A percentile compares a stretch with the other conserved stretches of the same genome.
Conservation (phyloP, 92 coral and sea anemone species). For the Porites rus region DNA sequence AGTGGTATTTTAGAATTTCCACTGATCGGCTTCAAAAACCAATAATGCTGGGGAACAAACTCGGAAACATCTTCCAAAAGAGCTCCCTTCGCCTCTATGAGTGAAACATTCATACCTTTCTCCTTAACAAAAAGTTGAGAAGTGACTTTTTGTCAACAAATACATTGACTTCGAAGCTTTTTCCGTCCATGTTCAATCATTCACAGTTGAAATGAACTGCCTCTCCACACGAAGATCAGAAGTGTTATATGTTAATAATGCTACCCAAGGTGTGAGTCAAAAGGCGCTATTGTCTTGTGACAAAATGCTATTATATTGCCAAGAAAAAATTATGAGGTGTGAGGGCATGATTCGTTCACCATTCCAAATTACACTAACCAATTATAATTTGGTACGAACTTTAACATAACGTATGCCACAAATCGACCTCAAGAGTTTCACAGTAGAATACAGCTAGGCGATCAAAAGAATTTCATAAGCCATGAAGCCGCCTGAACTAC, state of each 20-base stretch:
- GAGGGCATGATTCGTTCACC: no score
- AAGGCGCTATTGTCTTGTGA: neutral
- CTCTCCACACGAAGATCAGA: no score
- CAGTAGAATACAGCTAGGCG: no score
- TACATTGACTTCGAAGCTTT: constrained; percentile 12
- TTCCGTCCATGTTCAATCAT: neutral
- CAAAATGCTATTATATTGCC: neutral
- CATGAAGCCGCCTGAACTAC: no score
- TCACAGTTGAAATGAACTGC: neutral
- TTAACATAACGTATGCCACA: no score
- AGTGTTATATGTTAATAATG: neutral
- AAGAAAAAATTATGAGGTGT: no score
- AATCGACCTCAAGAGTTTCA: no score
- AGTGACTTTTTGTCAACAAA: constrained; percentile 17
- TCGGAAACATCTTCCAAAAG: constrained; percentile 43
- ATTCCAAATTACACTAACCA: no score
- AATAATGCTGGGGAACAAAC: constrained; percentile 12
- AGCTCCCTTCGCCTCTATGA: neutral
- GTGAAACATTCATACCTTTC: neutral
- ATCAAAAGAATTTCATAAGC: no score
- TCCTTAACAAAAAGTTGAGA: constrained; percentile 9
- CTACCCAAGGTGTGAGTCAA: neutral
- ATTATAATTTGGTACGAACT: no score
- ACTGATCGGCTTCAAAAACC: constrained; percentile 33
- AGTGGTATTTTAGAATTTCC: constrained; percentile 34